These are phyloP conservation scores for Rachycentron canadum DNA, from an alignment of 2,797 vertebrate genomes.

Conservation along the genomic window DNA sequence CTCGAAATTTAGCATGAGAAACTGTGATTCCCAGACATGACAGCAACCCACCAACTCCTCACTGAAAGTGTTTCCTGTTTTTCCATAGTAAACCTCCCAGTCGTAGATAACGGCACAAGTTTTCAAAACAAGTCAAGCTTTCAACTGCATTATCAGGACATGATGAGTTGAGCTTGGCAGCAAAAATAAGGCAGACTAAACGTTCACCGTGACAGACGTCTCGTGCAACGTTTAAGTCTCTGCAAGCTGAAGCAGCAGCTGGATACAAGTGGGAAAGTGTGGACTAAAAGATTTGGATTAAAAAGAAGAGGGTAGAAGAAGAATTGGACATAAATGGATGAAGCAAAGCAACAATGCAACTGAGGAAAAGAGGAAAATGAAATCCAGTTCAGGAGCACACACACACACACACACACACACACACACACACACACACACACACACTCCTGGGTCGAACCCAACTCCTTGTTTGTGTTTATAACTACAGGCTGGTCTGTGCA, in stretches of 20 bases:
- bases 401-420: constrained; percentile 23
- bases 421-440: constrained; percentile 31
- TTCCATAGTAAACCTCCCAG: background rate
- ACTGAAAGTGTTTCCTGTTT: background rate
- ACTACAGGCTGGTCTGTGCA: constrained; percentile 65
- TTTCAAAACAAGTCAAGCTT: constrained; percentile 3
- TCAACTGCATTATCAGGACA: background rate
- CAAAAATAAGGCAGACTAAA: background rate
- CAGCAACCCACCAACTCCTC: background rate
- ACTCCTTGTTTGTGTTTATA: constrained; percentile 50
- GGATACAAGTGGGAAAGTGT: no score
- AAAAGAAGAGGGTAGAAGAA: background rate
- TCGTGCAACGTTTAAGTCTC: background rate
- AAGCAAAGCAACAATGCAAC: background rate
- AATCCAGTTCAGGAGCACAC: constrained; percentile 9
- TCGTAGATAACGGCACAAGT: background rate
- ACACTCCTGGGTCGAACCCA: constrained; percentile 4
- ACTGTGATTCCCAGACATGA: background rate
- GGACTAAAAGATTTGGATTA: no score
- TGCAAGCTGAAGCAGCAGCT: background rate
- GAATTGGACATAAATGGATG: background rate
- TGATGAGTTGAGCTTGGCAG: background rate
- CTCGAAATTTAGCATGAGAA: background rate
- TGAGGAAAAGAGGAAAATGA: background rate
- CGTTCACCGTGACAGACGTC: background rate